Evolutionary conservation across 1,140 invertebrate species (phyloP), one percentile per base, ranked within the genome.

Genomic region (Bacillus rossius): DNA sequence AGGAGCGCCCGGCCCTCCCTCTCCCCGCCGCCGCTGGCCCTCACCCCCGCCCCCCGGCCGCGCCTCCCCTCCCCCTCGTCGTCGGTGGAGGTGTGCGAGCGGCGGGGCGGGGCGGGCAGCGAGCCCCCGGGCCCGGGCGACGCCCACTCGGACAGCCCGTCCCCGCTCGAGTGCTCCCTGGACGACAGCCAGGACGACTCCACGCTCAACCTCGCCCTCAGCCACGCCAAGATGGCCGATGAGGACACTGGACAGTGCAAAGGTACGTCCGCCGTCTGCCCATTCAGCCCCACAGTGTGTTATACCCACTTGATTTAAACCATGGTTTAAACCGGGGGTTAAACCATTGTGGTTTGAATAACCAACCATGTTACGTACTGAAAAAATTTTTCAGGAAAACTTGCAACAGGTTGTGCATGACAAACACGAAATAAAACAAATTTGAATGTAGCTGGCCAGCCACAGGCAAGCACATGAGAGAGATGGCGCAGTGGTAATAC

Each of bases 11-110:
- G 54, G 14, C 57, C 23, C 8, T 54, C 57, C 16, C 45, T 53
- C 13, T 59, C 57, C 16, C 57, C 57, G n/a, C 56, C 56, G 13
- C 56, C 56, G 25, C 26, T 57, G 19, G 56, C 56, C 19, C 47
- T 57, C 26, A 57, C 56, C 45, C 57, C 57, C 45, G 54, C 45
- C 22, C 45, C 49, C 26, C 26, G 49, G 7, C 50, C 57, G 8
- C 37, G 57, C 14, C 40, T 22, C 29, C 50, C 41, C 3, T 54
- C 57, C 1, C 22, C 41, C 4, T 53, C 57, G 0, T 59, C 57
- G 10, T 50, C 57, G 17, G 26, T 50, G 34, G 57, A 59, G 13
- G 34, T 45, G 14, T 53, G 57, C 40, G 57, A 59, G 20, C 57
- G 54, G 25, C 51, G 42, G 22, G 50, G 54, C 17, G 50, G 54